Evolutionary conservation across 2,113 vertebrate species (phyloP), one percentile per base, ranked within the genome.

Genomic region (Phalacrocorax carbo): DNA sequence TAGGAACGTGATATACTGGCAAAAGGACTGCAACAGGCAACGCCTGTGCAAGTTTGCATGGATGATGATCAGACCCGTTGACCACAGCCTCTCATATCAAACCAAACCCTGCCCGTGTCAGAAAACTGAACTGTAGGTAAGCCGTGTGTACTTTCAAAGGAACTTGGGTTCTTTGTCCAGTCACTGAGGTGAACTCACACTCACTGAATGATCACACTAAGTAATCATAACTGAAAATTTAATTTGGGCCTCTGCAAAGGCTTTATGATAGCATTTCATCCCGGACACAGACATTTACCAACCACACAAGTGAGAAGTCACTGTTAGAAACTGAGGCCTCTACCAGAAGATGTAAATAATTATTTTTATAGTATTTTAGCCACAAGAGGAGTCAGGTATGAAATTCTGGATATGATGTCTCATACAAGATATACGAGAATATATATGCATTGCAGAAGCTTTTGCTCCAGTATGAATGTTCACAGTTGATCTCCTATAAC

Each of bases 1-100:
- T 30, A 98, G 98, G 55, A 99, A 99, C 0, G 91, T 98, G 62
- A 98, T 99, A 94, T 99, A 98, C 93, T 99, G 98, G 99, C 98
- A 98, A 78, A 98, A 98, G 78, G 98, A 98, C 96, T 99, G 99
- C 96, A 98, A 97, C 95, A 99, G 98, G 93, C 98, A 98, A 71
- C 93, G 61, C 11, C 48, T 97, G 15, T 99, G 98, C 94, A 99
- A 99, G 70, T 99, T 98, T 46, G 98, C 98, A 16, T 99, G 98
- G 98, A 98, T 99, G 98, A 98, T 99, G 98, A 90, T 99, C 88
- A 99, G 97, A 93, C 98, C 98, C 14, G 94, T 96, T 18, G 96
- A 98, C 22, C 60, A 48, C 52, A 94, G 69, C 11, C 57, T 93
- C 7, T 3, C 70, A 10, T 96, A 97, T 88, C 61, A 97, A 40